Conservation (phyloP, 2,797 vertebrate genomes). For the Crenuchus spilurus region DNA sequence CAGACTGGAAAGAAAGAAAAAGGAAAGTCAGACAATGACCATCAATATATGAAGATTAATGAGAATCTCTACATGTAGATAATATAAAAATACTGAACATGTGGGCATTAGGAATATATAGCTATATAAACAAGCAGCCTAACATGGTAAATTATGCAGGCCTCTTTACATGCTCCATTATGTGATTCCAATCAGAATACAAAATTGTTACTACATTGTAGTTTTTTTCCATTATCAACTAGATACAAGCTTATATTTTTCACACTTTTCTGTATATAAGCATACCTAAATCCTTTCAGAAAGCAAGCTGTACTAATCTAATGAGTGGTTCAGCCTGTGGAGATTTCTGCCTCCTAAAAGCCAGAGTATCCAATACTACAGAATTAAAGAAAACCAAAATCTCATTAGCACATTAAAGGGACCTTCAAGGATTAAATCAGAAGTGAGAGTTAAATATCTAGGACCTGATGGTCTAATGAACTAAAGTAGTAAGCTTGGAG, state of each 20-base stretch:
- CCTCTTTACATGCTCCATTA: background rate
- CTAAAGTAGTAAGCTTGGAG: constrained; percentile 3
- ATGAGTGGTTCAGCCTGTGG: background rate
- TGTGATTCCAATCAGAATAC: background rate
- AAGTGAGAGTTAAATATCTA: background rate
- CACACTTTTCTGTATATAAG: constrained; percentile 26
- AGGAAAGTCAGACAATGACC: no score
- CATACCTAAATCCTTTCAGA: background rate
- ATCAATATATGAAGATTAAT: no score
- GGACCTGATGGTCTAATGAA: background rate
- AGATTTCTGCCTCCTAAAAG: background rate
- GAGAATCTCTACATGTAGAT: no score
- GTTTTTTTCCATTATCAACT: background rate
- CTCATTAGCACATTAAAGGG: background rate
- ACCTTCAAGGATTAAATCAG: no score
- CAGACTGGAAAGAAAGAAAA: no score
- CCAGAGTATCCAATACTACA: constrained; percentile 23
- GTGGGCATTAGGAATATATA: background rate
- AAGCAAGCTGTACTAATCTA: background rate
- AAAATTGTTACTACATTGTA: constrained; percentile 13
- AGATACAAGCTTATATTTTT: constrained; percentile 17
- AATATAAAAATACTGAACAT: background rate
- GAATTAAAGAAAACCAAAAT: background rate
- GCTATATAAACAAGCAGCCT: background rate
- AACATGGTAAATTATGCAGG: background rate